phyloP scores from a whole-genome alignment of 2,888 invertebrate genomes.

The Gonocerus acuteangulatus region DNA sequence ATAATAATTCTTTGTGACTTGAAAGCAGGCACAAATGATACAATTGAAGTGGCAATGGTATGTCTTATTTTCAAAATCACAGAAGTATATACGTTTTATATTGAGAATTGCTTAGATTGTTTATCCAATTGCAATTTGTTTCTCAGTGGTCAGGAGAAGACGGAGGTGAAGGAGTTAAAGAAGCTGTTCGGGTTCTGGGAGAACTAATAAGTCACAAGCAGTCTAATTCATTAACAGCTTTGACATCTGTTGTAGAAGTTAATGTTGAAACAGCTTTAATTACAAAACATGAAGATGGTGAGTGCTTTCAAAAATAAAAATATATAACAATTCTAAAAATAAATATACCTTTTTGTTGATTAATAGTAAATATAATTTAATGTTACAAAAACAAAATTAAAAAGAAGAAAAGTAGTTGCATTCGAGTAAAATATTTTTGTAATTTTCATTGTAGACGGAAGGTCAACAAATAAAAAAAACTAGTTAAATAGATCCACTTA shows the following conservation, averaged over 20 bases:
- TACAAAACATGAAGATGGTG: constrained; percentile 50
- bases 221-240: constrained; percentile 51
- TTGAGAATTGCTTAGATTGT: no score
- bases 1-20: constrained; percentile 78
- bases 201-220: constrained; percentile 57
- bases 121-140: not conserved
- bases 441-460: no score
- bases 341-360: no score
- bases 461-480: no score
- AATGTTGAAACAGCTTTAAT: constrained; percentile 65
- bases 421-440: no score
- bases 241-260: constrained; percentile 67
- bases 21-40: constrained; percentile 68
- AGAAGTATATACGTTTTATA: no score
- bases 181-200: constrained; percentile 54
- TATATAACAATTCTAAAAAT: no score
- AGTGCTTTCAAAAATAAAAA: no score
- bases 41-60: constrained; percentile 78
- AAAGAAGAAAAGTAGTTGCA: no score
- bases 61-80: constrained; percentile 43
- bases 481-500: no score
- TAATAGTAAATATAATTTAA: no score
- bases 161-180: constrained; percentile 48
- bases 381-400: no score
- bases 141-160: constrained; percentile 38